Percentiles rank a stretch among this genome's conserved stretches.
phyloP scores from a whole-genome alignment of 2,113 vertebrate species.

The Etheostoma spectabile region DNA sequence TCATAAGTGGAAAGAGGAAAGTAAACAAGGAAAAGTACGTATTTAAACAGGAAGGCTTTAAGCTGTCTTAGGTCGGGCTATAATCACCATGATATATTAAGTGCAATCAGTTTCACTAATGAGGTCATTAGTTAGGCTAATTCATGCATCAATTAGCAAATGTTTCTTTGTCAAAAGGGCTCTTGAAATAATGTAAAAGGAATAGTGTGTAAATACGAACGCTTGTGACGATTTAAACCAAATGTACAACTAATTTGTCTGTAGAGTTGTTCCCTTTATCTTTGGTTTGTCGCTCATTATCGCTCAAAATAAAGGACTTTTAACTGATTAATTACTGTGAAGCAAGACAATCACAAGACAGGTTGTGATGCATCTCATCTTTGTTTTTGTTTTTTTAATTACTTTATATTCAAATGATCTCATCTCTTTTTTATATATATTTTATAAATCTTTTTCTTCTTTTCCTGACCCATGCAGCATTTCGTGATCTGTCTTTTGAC shows the following conservation, averaged over 20 bases:
- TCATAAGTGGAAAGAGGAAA: neutral
- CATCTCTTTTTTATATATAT: too few relatives aligned
- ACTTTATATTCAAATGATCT: too few relatives aligned
- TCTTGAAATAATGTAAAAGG: neutral
- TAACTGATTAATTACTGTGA: neutral
- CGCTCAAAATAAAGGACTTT: neutral
- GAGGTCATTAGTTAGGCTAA: slow-evolving; percentile 6
- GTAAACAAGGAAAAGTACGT: slow-evolving; percentile 23
- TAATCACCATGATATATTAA: neutral
- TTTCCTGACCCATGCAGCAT: neutral
- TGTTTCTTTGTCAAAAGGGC: neutral
- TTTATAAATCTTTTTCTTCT: neutral
- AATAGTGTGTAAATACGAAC: neutral
- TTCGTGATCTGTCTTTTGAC: neutral
- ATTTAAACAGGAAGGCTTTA: neutral
- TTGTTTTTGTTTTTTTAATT: too few relatives aligned
- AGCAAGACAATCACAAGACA: neutral
- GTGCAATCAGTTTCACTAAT: neutral
- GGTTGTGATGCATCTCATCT: neutral
- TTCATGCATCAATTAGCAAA: neutral
- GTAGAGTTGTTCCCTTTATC: too few relatives aligned
- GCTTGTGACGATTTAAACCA: too few relatives aligned
- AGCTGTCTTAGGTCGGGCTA: neutral
- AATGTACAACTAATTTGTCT: too few relatives aligned
- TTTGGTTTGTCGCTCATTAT: too few relatives aligned